Evolutionary conservation across 2,888 invertebrate species (phyloP).

Genomic region (Drosophila longiperda): DNA sequence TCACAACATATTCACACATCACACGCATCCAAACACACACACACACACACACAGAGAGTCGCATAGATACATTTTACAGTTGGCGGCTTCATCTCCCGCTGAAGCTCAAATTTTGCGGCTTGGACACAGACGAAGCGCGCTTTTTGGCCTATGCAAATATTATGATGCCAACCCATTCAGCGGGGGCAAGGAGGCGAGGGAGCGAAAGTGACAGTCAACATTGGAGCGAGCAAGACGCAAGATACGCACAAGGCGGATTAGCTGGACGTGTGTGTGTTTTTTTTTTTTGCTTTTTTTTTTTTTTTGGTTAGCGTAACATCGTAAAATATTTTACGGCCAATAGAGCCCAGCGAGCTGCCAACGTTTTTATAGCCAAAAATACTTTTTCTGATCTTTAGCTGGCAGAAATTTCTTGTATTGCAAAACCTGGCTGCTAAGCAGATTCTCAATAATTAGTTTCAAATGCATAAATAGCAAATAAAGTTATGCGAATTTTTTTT

Average conservation of each 20-base stretch:
- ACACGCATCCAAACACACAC: conserved; percentile 44
- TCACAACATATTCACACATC: conserved; percentile 78
- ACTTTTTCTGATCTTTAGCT: conserved; percentile 40
- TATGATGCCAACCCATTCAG: conserved; percentile 68
- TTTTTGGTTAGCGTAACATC: conserved; percentile 71
- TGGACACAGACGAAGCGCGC: conserved; percentile 28
- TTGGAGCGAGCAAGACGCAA: background rate
- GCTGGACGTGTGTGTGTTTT: conserved; percentile 28
- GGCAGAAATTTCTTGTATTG: conserved; percentile 20
- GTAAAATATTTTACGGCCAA: conserved; percentile 80
- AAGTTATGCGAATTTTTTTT: background rate
- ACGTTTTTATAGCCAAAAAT: conserved; percentile 66
- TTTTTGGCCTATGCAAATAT: conserved; percentile 75
- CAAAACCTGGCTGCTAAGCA: conserved; percentile 30
- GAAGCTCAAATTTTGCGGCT: conserved; percentile 41
- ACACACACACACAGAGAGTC: conserved; percentile 3
- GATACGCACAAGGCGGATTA: conserved; percentile 46
- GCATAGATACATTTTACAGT: conserved; percentile 42
- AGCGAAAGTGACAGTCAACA: background rate
- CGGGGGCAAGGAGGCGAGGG: conserved; percentile 4
- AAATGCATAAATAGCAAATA: conserved; percentile 16
- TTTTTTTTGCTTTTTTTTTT: background rate
- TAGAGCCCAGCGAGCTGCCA: conserved; percentile 62
- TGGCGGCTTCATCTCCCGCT: conserved; percentile 20
- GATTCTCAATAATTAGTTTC: conserved; percentile 4